Evolutionary conservation across 2,113 vertebrate species (phyloP).

Genomic region (Cyphomyrus discorhynchus): DNA sequence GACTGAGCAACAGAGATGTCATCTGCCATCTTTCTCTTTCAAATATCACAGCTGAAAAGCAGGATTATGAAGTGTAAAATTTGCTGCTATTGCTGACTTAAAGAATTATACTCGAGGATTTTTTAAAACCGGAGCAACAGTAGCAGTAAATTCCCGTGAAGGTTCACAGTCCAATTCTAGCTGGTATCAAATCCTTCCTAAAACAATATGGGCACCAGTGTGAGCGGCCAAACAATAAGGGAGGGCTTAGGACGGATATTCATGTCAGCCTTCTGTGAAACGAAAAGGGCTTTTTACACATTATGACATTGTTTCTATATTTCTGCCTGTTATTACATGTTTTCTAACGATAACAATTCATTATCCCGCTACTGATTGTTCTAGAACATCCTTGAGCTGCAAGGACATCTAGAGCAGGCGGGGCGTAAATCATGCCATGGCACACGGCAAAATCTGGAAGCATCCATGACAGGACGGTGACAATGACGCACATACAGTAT

Average conservation of each 20-base stretch:
- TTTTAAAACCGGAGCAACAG: neutral
- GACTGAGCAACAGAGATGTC: neutral
- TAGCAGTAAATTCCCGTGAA: neutral
- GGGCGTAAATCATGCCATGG: neutral
- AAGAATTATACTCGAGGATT: neutral
- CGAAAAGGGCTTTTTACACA: neutral
- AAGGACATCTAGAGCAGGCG: neutral
- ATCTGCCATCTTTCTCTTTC: neutral
- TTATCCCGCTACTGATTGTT: neutral
- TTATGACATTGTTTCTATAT: neutral
- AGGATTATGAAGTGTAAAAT: neutral
- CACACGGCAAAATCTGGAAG: neutral
- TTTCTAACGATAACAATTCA: conserved; percentile 2
- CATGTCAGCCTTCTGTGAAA: neutral
- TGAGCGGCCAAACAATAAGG: neutral
- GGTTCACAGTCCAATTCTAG: neutral
- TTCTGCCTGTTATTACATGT: neutral
- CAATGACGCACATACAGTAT: neutral
- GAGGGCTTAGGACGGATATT: neutral
- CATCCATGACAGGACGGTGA: neutral
- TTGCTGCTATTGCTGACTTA: neutral
- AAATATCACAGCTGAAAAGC: neutral
- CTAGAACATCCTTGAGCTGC: neutral
- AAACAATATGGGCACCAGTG: neutral
- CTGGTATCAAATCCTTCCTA: neutral